Percentiles rank a stretch among this genome's conserved stretches.
These are phyloP conservation scores for Silurus meridionalis DNA, from an alignment of 2,113 vertebrate species.

Conservation along the genomic window DNA sequence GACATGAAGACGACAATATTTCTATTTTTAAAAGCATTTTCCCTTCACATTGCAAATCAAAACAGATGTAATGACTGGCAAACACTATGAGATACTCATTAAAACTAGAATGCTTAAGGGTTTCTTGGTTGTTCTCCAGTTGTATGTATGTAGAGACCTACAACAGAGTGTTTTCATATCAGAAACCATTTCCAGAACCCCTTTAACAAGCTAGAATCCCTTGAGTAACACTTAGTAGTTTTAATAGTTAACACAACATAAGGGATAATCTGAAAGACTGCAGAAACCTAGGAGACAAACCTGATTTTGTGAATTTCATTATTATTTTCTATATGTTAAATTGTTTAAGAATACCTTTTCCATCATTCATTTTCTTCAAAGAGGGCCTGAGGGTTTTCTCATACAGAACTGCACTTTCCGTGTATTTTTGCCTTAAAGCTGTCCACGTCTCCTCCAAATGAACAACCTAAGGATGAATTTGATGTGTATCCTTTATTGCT, in stretches of 20 bases:
- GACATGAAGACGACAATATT: not conserved
- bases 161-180: not conserved
- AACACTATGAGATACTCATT: not conserved
- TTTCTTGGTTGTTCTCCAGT: not conserved
- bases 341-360: slow-evolving; percentile 78
- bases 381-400: slow-evolving; percentile 93
- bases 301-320: not conserved
- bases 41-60: not conserved
- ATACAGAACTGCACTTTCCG: slow-evolving; percentile 89
- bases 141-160: not conserved
- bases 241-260: not conserved
- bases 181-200: not conserved
- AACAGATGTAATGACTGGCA: not conserved
- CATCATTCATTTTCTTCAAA: slow-evolving; percentile 87
- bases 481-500: not conserved
- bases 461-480: slow-evolving; percentile 74
- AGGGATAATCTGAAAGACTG: not conserved
- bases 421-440: slow-evolving; percentile 86
- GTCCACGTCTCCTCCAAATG: slow-evolving; percentile 91
- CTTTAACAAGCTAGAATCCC: not conserved
- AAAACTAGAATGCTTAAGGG: not conserved
- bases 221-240: not conserved
- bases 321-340: not conserved
- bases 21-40: not conserved
- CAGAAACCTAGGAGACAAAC: not conserved